phyloP scores from a whole-genome alignment of 2,113 vertebrate species.

The Gracilinanus agilis region DNA sequence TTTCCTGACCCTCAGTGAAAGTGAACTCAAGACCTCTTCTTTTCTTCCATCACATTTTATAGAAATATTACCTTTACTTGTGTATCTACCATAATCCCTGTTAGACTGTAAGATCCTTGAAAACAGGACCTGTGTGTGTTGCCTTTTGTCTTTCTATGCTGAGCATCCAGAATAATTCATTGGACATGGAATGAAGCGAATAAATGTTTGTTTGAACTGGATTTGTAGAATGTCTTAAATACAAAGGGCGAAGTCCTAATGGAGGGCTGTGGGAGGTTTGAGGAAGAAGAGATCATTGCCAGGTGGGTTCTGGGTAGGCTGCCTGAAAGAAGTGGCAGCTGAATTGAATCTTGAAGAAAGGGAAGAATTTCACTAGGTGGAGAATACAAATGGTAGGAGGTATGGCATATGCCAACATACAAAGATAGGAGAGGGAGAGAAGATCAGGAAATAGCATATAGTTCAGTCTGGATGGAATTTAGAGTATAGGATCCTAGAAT shows the following conservation, averaged over 20 bases:
- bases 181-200: background rate
- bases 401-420: background rate
- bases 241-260: background rate
- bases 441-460: background rate
- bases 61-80: no score
- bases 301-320: background rate
- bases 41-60: no score
- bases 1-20: background rate
- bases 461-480: background rate
- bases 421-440: background rate
- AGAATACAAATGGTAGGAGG: background rate
- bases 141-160: no score
- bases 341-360: background rate
- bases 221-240: background rate
- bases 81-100: no score
- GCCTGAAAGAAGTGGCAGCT: background rate
- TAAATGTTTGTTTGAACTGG: background rate
- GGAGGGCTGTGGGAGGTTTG: background rate
- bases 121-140: no score
- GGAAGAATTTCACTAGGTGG: background rate
- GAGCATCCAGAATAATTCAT: no score
- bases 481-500: background rate
- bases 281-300: background rate
- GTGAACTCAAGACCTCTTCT: no score
- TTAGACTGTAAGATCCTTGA: no score